phyloP scores from a whole-genome alignment of 1,140 invertebrate genomes.

The Gryon sp. region DNA sequence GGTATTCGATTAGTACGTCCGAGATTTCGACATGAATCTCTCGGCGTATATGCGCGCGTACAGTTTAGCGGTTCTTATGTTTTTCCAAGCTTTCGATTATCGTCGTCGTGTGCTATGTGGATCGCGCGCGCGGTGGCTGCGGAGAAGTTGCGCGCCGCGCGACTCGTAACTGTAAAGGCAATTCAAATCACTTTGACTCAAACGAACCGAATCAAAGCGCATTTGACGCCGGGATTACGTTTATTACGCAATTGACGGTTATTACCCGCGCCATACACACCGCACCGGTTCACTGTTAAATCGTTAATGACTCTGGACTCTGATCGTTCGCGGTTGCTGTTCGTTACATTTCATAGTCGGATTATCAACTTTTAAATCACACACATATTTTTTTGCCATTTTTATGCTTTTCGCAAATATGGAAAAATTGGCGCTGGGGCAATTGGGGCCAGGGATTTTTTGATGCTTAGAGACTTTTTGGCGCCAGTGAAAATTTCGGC shows the following conservation, averaged over 20 bases:
- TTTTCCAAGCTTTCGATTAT: constrained; percentile 60
- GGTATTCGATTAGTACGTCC: constrained; percentile 62
- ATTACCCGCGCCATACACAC: too few species aligned
- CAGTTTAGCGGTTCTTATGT: constrained; percentile 60
- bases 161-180: constrained; percentile 49
- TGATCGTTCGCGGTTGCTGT: constrained; percentile 4
- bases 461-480: too few species aligned
- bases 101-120: constrained; percentile 46
- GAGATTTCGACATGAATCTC: constrained; percentile 58
- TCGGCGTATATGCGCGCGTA: constrained; percentile 38
- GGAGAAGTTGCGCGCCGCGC: too few species aligned
- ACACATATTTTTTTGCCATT: too few species aligned
- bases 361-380: too few species aligned
- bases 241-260: constrained; percentile 45
- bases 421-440: too few species aligned
- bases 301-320: constrained; percentile 21
- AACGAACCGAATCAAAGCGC: constrained; percentile 51
- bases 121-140: constrained; percentile 31
- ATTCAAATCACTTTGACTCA: constrained; percentile 52
- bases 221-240: constrained; percentile 47
- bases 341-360: constrained; percentile 2
- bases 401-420: too few species aligned
- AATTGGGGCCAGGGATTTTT: too few species aligned
- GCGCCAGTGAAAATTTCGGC: too few species aligned
- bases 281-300: constrained; percentile 14